Evolutionary conservation across 2,888 invertebrate species (phyloP).

Genomic region (Tolmerus cingulatus): DNA sequence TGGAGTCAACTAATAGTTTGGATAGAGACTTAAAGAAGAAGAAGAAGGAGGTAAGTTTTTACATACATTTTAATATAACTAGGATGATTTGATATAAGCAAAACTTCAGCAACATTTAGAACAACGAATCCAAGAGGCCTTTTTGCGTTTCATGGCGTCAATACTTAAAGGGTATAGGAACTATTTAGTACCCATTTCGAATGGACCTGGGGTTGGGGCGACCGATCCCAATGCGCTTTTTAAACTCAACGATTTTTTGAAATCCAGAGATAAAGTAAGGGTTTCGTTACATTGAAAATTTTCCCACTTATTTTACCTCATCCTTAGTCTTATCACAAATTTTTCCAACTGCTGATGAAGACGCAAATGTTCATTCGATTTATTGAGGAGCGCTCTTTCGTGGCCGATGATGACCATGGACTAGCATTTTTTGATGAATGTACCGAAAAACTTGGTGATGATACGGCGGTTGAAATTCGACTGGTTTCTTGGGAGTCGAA

Average conservation of each 20-base stretch:
- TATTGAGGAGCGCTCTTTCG: conserved; percentile 98
- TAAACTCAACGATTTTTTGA: conserved; percentile 88
- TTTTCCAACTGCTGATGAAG: conserved; percentile 86
- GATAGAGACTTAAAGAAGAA: conserved; percentile 84
- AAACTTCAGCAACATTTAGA: conserved; percentile 78
- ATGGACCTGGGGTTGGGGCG: conserved; percentile 90
- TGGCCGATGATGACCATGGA: conserved; percentile 96
- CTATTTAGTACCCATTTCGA: conserved; percentile 89
- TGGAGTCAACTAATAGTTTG: conserved; percentile 72
- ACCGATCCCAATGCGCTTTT: conserved; percentile 96
- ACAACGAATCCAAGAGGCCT: conserved; percentile 95
- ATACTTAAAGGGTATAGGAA: conserved; percentile 89
- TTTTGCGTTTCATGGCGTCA: conserved; percentile 92
- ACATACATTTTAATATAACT: background rate
- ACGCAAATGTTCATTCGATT: conserved; percentile 99
- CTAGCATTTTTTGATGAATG: conserved; percentile 98
- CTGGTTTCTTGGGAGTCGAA: conserved; percentile 83
- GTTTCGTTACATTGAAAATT: background rate
- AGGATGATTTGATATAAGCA: background rate
- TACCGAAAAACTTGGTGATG: conserved; percentile 77
- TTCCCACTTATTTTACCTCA: conserved; percentile 48
- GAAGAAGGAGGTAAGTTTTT: conserved; percentile 70
- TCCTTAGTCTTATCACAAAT: conserved; percentile 77
- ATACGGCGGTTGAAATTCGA: conserved; percentile 67
- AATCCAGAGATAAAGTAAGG: conserved; percentile 82